Evolutionary conservation across 1,140 invertebrate species (phyloP).

Genomic region (Drosophila nannoptera): DNA sequence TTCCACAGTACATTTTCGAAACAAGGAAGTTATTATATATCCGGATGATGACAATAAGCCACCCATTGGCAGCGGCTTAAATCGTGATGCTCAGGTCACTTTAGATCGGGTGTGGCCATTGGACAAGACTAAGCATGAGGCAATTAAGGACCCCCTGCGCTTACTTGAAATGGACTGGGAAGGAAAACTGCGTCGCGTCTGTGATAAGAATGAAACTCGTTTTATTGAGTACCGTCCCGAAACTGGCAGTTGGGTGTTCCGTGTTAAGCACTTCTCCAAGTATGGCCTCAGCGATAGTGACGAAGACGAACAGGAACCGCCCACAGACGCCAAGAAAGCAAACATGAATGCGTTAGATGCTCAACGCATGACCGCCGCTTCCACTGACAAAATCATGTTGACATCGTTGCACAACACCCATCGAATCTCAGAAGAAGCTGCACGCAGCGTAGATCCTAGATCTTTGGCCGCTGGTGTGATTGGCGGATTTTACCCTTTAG

Average conservation of each 20-base stretch:
- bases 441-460: constrained; percentile 61
- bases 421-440: constrained; percentile 63
- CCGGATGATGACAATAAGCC: constrained; percentile 86
- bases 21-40: constrained; percentile 88
- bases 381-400: constrained; percentile 56
- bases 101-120: constrained; percentile 96
- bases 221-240: constrained; percentile 97
- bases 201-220: constrained; percentile 90
- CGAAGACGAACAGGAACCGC: constrained; percentile 81
- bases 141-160: constrained; percentile 90
- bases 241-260: constrained; percentile 97
- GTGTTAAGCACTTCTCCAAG: constrained; percentile 97
- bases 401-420: constrained; percentile 58
- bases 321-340: constrained; percentile 74
- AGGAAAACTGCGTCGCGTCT: constrained; percentile 90
- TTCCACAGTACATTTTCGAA: constrained; percentile 84
- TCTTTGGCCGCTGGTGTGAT: constrained; percentile 34
- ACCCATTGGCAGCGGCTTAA: constrained; percentile 91
- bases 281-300: constrained; percentile 95
- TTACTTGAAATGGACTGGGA: constrained; percentile 92
- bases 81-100: constrained; percentile 94
- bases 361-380: constrained; percentile 11
- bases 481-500: constrained; percentile 58
- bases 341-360: constrained; percentile 53
- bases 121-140: constrained; percentile 89